phyloP scores from a whole-genome alignment of 2,797 vertebrate species.

The Botia kubotai region DNA sequence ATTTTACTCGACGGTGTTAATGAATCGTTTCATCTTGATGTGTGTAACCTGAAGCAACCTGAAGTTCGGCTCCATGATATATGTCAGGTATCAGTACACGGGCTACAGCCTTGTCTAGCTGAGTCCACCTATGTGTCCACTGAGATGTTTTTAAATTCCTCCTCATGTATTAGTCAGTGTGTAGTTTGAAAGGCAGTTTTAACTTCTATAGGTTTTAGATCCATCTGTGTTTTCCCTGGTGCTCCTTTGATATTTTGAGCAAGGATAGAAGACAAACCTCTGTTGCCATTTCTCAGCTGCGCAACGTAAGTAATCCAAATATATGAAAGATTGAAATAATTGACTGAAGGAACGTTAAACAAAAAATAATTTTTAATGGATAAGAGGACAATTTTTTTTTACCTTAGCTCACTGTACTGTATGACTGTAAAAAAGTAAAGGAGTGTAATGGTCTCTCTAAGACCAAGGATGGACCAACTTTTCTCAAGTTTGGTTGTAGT shows the following conservation, averaged over 20 bases:
- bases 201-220: not conserved
- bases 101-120: no score
- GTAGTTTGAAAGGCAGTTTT: conserved; percentile 16
- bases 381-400: not conserved
- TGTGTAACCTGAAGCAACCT: not conserved
- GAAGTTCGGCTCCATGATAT: no score
- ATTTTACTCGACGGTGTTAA: not conserved
- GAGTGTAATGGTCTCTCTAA: not conserved
- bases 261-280: conserved; percentile 16
- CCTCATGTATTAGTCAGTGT: conserved; percentile 41
- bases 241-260: conserved; percentile 14
- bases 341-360: no score
- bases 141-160: conserved; percentile 18
- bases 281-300: conserved; percentile 8
- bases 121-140: not conserved
- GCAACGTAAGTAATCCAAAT: conserved; percentile 35
- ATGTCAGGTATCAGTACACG: no score
- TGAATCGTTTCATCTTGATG: not conserved
- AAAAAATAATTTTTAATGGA: no score
- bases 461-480: no score
- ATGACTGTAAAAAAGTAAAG: conserved; percentile 45
- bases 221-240: conserved; percentile 17
- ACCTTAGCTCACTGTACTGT: not conserved
- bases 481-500: no score
- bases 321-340: conserved; percentile 21